phyloP scores from a whole-genome alignment of 2,113 vertebrate species.

The Poecile atricapillus region DNA sequence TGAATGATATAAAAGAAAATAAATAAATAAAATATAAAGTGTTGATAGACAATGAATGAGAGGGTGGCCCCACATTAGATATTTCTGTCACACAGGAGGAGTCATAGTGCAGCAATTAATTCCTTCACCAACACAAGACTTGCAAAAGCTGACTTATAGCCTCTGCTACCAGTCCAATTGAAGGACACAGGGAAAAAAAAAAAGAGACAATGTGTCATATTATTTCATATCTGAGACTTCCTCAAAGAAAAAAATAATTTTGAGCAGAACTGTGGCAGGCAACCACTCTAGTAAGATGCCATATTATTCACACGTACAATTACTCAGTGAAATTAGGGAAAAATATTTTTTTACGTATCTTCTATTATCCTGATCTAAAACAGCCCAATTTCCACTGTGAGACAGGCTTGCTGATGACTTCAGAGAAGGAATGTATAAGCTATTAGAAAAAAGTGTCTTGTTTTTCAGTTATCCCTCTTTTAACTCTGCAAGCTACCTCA shows the following conservation, averaged over 20 bases:
- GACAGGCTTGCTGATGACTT: not conserved
- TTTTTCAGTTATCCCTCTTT: not conserved
- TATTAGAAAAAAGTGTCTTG: not conserved
- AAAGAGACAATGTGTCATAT: not conserved
- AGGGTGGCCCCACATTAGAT: not conserved
- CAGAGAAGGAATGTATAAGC: not conserved
- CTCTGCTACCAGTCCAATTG: not conserved
- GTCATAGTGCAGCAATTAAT: not conserved
- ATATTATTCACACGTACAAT: not conserved
- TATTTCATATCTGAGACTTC: not conserved
- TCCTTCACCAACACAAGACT: not conserved
- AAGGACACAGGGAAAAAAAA: not conserved
- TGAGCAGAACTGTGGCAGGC: not conserved
- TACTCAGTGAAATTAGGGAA: not conserved
- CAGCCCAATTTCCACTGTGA: not conserved
- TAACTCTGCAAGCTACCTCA: not conserved
- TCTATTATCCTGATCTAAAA: not conserved
- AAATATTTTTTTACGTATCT: not conserved
- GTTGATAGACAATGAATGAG: not conserved
- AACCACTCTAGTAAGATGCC: not conserved
- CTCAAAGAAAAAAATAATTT: not conserved
- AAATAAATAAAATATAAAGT: not conserved
- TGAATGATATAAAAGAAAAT: not conserved
- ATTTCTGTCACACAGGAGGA: not conserved
- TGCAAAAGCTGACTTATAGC: not conserved